Base-by-base conservation (phyloP, 2,888 invertebrate species). In the Teleiodes luculella region DNA sequence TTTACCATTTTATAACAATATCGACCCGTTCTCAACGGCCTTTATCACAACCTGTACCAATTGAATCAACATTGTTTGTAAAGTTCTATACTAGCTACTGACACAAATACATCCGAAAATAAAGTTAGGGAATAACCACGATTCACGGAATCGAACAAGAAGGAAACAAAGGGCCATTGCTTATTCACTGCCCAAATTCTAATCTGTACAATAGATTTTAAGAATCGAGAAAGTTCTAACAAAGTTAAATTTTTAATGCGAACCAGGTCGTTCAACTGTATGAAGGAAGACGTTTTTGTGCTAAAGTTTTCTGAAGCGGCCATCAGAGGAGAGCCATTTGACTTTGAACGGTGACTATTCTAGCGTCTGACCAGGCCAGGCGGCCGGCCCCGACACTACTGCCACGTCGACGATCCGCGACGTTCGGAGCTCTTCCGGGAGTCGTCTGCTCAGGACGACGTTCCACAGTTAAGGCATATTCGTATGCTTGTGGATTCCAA, bases 11-110 rank as follows among this genome's bases (percentile, higher is more conserved):
- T 85, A 88, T 86, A 89, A 89, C 89, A 88, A 88, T 86, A 87
- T 87, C 86, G 86, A 85, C 88, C 81, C 89, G 89, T 88, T 89
- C 81, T 83, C 83, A 89, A 89, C 89, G 87, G 86, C 83, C 43
- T 20, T 43, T 43, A 86, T 89, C 89, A 89, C 89, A 89, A 89
- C 89, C 89, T 86, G 88, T 87, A 86, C 86, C 84, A 89, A 88
- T 89, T 89, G 88, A 88, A 88, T 86, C 83, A 88, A 87, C 87
- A 86, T 88, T 85, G 87, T 88, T 88, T 88, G 88, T 89, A 88
- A 88, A 89, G 84, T 85, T 83, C 85, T 89, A 88, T 85, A 81
- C 89, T 89, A 89, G 78, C 88, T 89, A 89, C 80, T 81, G 87
- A 87, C 87, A 86, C 84, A 87, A 83, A 83, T 78, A 85, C 75